Base-by-base conservation (phyloP, 2,113 vertebrate species). In the Seriola dumerili region DNA sequence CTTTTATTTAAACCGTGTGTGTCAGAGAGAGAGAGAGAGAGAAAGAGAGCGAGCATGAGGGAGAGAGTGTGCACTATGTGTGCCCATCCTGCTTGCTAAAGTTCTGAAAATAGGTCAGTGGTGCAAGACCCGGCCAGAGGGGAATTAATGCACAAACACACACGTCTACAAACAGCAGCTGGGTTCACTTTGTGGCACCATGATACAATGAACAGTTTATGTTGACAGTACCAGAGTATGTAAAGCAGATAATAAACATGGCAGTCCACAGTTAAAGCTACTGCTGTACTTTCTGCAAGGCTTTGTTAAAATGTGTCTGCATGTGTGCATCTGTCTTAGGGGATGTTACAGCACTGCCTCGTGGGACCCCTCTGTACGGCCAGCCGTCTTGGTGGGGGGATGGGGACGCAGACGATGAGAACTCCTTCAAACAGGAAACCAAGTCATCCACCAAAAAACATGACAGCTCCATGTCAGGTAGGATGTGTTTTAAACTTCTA, bases 301-400 rank as follows among this genome's bases (percentile, higher is more conserved):
- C 13, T 78, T 59, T 52, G 4, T 73, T 25, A 46, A 68, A 59
- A 67, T 81, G 14, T 69, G 58, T 80, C 62, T 46, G 14, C 66
- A 17, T 85, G 40, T 86, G 13, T 82, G 25, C 48, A 10, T 85
- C 40, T 74, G 25, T 90, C 83, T 4, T 48, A 96, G 95, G 82
- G 90, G 98, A 99, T 89, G 90, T 94, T 85, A 95, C 97, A 84
- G 95, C 97, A 0, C 77, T 98, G 91, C 98, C 96, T 76, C 97
- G 98, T 67, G 97, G 98, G 71, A 99, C 98, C 8, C 98, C 98
- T 1, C 89, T 99, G 58, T 99, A 99, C 58, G 98, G 98, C 3
- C 98, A 99, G 78, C 98, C 98, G 3, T 97, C 98, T 2, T 99
- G 98, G 98, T 99, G 98, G 98, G 98, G 98, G 44, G 97, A 99